A percentile compares a stretch with the other conserved stretches of the same genome.
Evolutionary conservation across 2,113 vertebrate species (phyloP).

Genomic region (Ctenomys sociabilis): DNA sequence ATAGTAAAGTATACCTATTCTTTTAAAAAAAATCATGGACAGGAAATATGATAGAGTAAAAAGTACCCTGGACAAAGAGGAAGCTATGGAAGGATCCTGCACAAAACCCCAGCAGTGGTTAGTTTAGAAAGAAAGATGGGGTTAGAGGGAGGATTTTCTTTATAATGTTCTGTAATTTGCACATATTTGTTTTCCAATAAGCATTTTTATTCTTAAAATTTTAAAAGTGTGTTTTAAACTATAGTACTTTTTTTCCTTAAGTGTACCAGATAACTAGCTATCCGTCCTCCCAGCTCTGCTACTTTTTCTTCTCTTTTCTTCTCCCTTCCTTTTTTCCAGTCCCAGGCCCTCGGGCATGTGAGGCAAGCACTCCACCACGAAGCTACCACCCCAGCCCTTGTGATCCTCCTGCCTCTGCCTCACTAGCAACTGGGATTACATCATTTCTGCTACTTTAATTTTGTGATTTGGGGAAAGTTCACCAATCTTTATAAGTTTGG

Average conservation of each 20-base stretch:
- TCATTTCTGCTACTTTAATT: not conserved
- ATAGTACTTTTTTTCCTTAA: conserved; percentile 13
- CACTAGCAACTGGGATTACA: not conserved
- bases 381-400: not conserved
- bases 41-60: not conserved
- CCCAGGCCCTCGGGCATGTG: not conserved
- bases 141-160: not conserved
- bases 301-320: not conserved
- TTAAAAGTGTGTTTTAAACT: conserved; percentile 44
- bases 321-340: not conserved
- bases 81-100: not conserved
- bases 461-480: not conserved
- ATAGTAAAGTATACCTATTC: not conserved
- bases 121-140: not conserved
- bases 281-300: not conserved
- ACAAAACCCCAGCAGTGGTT: not conserved
- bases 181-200: not conserved
- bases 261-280: conserved; percentile 1
- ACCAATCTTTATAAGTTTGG: not conserved
- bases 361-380: not conserved
- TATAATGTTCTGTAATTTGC: not conserved
- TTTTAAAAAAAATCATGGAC: not conserved
- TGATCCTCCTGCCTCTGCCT: not conserved
- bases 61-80: not conserved
- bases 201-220: conserved; percentile 30